phyloP scores from a whole-genome alignment of 1,140 invertebrate genomes.

The Manduca sexta region DNA sequence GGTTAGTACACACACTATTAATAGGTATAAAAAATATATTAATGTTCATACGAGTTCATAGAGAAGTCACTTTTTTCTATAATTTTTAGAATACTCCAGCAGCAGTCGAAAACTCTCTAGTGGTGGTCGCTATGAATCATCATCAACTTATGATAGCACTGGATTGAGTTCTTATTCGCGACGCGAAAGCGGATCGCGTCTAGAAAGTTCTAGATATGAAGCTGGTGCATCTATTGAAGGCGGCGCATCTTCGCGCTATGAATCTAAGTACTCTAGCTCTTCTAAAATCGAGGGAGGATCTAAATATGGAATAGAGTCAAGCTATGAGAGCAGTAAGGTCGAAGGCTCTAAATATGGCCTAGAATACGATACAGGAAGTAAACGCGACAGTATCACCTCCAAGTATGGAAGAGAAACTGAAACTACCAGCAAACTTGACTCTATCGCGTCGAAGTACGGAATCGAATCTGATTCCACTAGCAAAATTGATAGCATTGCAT shows the following conservation, averaged over 20 bases:
- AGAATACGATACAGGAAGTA: constrained; percentile 28
- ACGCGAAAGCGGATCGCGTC: constrained; percentile 51
- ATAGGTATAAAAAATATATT: too few relatives aligned
- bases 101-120: constrained; percentile 70
- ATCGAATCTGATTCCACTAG: constrained; percentile 26
- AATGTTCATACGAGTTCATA: too few relatives aligned
- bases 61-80: constrained; percentile 22
- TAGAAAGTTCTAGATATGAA: constrained; percentile 47
- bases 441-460: constrained; percentile 37
- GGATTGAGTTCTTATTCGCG: constrained; percentile 45
- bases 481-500: constrained; percentile 9
- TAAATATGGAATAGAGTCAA: constrained; percentile 44
- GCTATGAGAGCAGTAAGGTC: constrained; percentile 31
- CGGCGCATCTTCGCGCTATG: constrained; percentile 36
- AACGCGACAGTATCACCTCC: constrained; percentile 38
- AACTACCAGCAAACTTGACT: constrained; percentile 36
- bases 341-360: constrained; percentile 43
- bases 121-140: constrained; percentile 69
- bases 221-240: constrained; percentile 42
- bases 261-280: constrained; percentile 52
- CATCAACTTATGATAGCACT: constrained; percentile 48
- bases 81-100: constrained; percentile 74
- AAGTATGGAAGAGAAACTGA: constrained; percentile 41
- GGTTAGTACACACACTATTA: constrained; percentile 53
- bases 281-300: constrained; percentile 38